phyloP scores from a whole-genome alignment of 2,113 vertebrate genomes.

The Aptenodytes patagonicus region DNA sequence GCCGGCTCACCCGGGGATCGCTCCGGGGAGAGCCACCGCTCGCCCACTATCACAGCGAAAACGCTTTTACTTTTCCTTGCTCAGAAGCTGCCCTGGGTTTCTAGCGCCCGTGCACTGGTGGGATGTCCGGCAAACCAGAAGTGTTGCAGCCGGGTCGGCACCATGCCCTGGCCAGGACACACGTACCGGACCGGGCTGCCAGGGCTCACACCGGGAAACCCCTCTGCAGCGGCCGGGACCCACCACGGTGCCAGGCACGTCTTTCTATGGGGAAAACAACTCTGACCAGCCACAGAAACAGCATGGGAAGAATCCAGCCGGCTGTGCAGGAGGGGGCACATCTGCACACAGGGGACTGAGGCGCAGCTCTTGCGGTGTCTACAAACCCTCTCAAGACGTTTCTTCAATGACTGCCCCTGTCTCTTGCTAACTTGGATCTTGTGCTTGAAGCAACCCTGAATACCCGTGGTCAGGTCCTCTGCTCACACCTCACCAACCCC shows the following conservation, averaged over 20 bases:
- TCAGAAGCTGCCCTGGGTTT: background rate
- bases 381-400: background rate
- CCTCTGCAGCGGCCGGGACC: rapidly evolving
- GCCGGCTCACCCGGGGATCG: rapidly evolving
- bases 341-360: background rate
- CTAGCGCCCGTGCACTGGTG: rapidly evolving
- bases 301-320: rapidly evolving
- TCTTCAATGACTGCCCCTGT: rapidly evolving
- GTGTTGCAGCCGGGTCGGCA: background rate
- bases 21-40: background rate
- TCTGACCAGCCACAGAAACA: background rate
- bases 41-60: background rate
- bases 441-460: background rate
- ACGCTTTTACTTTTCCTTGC: background rate
- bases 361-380: rapidly evolving
- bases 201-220: rapidly evolving
- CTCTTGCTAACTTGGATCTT: background rate
- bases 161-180: rapidly evolving
- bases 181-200: background rate
- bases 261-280: background rate
- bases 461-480: background rate
- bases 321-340: rapidly evolving
- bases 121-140: background rate
- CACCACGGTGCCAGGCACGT: rapidly evolving
- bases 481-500: background rate